phyloP scores from a whole-genome alignment of 2,113 vertebrate genomes.

The Synodontis membranacea region DNA sequence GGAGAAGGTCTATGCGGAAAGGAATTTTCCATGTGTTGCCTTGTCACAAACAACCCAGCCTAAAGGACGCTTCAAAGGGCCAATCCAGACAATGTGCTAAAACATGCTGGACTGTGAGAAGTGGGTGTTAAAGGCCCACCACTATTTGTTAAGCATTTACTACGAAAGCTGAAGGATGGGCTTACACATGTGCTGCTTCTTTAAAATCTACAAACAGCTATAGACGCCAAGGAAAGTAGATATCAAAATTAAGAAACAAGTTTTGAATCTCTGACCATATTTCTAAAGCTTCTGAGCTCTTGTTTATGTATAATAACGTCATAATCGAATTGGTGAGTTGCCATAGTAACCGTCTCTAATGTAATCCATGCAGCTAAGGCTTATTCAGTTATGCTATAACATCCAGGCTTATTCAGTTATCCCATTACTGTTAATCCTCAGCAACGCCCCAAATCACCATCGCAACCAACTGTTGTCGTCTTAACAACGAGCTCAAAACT shows the following conservation, averaged over 20 bases:
- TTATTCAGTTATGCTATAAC: not conserved
- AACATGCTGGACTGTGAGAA: not conserved
- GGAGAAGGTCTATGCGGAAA: conserved; percentile 11
- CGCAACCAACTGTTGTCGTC: not conserved
- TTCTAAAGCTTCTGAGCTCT: not conserved
- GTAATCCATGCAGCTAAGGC: conserved; percentile 1
- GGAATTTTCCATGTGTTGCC: conserved; percentile 35
- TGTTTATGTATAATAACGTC: not conserved
- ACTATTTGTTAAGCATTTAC: not conserved
- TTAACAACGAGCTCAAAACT: not conserved
- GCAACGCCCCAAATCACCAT: not conserved
- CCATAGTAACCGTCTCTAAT: not conserved
- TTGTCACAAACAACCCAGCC: conserved; percentile 25
- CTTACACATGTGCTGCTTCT: not conserved
- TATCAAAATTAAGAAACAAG: not conserved
- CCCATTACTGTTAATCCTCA: not conserved
- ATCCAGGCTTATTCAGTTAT: not conserved
- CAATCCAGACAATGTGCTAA: conserved; percentile 13
- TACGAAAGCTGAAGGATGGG: not conserved
- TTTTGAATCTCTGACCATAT: not conserved
- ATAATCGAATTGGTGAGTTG: not conserved
- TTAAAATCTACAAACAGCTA: not conserved
- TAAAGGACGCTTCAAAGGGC: conserved; percentile 15
- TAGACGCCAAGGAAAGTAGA: not conserved
- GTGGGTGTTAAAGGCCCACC: not conserved